Conservation (phyloP, 1,140 invertebrate genomes). For the Dendrolimus punctatus region DNA sequence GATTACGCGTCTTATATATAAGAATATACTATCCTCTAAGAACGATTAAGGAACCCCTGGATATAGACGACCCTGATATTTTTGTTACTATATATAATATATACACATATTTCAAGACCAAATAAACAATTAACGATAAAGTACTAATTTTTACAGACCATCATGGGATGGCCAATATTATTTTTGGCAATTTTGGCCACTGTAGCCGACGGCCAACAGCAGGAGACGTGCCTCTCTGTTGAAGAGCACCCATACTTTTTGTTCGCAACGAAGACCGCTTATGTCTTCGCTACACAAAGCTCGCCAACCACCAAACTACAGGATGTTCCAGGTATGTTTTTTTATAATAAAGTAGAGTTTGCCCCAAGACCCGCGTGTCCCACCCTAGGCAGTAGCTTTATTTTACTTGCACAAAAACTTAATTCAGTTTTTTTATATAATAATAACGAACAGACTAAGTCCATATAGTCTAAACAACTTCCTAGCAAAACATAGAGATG, state of each 20-base stretch:
- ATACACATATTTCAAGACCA: background rate
- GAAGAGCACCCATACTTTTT: slow-evolving; percentile 74
- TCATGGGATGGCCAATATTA: slow-evolving; percentile 28
- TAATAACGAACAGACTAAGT: no score
- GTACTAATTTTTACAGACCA: slow-evolving; percentile 7
- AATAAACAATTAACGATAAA: slow-evolving; percentile 5
- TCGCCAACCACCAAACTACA: slow-evolving; percentile 60
- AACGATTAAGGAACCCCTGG: no score
- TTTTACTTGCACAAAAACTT: no score
- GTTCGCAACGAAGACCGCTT: slow-evolving; percentile 78
- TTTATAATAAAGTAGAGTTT: background rate
- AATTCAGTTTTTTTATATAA: no score
- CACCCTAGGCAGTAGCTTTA: no score
- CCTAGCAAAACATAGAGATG: no score
- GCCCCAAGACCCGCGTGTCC: no score
- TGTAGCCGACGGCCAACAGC: slow-evolving; percentile 20
- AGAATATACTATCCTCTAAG: no score
- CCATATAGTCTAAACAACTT: no score
- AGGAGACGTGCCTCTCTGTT: slow-evolving; percentile 73
- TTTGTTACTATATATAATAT: slow-evolving; percentile 5
- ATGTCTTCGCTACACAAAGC: slow-evolving; percentile 71
- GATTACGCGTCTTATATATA: no score
- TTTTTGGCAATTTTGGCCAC: slow-evolving; percentile 8
- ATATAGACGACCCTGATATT: background rate
- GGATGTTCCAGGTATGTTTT: slow-evolving; percentile 70